Evolutionary conservation across 2,113 vertebrate species (phyloP).

Genomic region (Eretmochelys imbricata): DNA sequence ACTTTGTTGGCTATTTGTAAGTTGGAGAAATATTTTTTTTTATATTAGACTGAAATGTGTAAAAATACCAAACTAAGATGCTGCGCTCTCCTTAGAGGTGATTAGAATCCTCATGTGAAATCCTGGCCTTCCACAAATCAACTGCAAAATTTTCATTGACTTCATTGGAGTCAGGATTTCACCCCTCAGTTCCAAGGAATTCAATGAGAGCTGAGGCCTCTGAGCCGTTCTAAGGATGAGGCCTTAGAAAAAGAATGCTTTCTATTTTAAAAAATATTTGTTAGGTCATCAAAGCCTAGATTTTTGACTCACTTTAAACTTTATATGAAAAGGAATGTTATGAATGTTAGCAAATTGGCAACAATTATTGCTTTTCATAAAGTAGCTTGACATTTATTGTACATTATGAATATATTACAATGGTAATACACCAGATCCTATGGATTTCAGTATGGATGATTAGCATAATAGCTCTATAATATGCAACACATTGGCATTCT

Average conservation of each 20-base stretch:
- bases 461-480: constrained; percentile 17
- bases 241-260: accelerated
- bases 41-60: neutral
- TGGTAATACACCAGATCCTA: neutral
- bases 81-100: neutral
- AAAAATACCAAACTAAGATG: neutral
- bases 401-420: constrained; percentile 44
- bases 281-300: neutral
- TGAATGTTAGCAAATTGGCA: constrained; percentile 23
- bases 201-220: neutral
- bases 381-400: constrained; percentile 24
- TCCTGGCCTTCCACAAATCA: neutral
- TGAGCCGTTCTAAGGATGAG: neutral
- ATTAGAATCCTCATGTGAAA: neutral
- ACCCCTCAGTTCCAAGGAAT: neutral
- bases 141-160: neutral
- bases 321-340: neutral
- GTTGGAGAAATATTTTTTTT: neutral
- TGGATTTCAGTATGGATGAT: constrained; percentile 2
- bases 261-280: neutral
- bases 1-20: neutral
- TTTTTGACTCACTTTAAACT: constrained; percentile 14
- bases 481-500: constrained; percentile 1
- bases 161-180: neutral
- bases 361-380: neutral